Evolutionary conservation across 2,113 vertebrate genomes (phyloP), one percentile per base, ranked within the genome.

Genomic region (Stegastes partitus): DNA sequence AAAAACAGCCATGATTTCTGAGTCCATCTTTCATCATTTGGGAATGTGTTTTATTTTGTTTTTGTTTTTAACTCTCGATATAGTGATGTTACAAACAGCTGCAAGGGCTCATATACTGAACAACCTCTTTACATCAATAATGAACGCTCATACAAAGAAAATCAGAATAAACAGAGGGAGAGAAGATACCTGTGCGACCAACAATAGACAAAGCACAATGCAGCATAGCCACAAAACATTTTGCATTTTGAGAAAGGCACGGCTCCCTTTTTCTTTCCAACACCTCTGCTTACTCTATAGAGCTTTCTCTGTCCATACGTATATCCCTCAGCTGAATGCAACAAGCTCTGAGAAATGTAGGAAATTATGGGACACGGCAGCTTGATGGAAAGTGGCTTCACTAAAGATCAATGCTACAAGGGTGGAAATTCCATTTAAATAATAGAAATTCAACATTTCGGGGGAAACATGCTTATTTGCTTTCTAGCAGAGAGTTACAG

Each of bases 201-300:
- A 34, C 28, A 71, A 21, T 7, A 53, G 15, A 34, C 9, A 16
- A 14, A 61, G 31, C 31, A 51, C 21, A 71, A 44, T 66, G 39
- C 25, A 49, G 21, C 34, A 19, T 19, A 47, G 18, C 12, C 45
- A 47, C 15, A 47, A 47, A 15, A 47, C 15, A 50, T n/a, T 8
- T 23, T 28, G 12, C 15, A 49, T 68, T 64, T 51, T 57, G 28
- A 57, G 54, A 23, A 44, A 69, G 15, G 34, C 5, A 15, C 6
- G 49, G 63, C 50, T 74, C 6, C 59, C 16, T 15, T 62, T 74
- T 22, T 22, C 31, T 75, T 59, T 49, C 8, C 50, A 44, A 75
- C 61, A 62, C 11, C 50, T 57, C 26, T 50, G 12, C 22, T 26
- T 12, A 16, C n/a, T n/a, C 22, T 5, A 58, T 25, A 12, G 9